Conservation (phyloP, 2,888 invertebrate genomes). For the Tenthredo livida region DNA sequence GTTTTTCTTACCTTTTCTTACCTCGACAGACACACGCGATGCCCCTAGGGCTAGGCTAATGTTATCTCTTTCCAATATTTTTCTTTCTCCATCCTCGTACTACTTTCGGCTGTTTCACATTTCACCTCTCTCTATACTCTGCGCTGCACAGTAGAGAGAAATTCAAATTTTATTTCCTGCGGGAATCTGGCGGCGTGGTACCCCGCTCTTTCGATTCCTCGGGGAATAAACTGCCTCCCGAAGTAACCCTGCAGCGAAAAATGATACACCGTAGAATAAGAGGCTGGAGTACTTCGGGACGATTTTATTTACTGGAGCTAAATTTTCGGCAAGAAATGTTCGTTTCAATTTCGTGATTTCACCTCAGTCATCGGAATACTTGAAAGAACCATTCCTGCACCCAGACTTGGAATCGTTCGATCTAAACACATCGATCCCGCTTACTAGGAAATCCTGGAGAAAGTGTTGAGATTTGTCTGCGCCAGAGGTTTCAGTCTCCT, state of each 20-base stretch:
- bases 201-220: background rate
- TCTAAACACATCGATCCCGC: background rate
- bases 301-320: background rate
- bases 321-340: background rate
- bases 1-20: conserved; percentile 40
- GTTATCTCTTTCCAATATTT: conserved; percentile 50
- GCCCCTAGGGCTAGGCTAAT: conserved; percentile 42
- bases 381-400: background rate
- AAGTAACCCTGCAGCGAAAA: background rate
- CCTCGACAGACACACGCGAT: background rate
- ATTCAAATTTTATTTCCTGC: conserved; percentile 40
- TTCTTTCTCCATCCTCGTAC: conserved; percentile 36
- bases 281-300: background rate
- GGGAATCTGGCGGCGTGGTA: conserved; percentile 13
- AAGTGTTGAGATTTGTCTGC: conserved; percentile 44
- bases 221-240: background rate
- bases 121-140: background rate
- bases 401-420: background rate
- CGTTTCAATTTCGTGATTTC: background rate
- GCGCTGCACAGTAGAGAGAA: background rate
- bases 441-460: background rate
- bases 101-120: conserved; percentile 23
- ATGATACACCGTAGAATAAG: background rate
- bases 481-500: background rate
- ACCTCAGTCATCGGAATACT: background rate